A percentile compares a stretch with the other conserved stretches of the same genome.
Evolutionary conservation across 2,888 invertebrate genomes (phyloP).

Genomic region (Euzetes globulus): DNA sequence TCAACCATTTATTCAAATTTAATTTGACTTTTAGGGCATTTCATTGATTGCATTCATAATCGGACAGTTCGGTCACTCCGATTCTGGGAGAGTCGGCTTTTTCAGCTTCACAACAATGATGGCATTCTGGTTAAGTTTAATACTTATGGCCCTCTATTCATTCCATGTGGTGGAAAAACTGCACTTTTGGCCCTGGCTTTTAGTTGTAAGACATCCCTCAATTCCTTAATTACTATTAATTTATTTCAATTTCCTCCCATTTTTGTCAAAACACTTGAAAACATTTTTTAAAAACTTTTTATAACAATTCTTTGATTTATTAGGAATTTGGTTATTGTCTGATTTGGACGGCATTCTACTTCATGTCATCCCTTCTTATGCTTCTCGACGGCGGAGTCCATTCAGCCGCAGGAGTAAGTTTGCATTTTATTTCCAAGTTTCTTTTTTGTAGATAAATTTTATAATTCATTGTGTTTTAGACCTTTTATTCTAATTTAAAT

Average conservation of each 20-base stretch:
- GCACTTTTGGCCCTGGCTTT: constrained; percentile 76
- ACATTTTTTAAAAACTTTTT: constrained; percentile 7
- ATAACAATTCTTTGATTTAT: constrained; percentile 38
- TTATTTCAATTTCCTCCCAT: not conserved
- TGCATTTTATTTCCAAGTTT: not conserved
- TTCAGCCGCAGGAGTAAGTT: constrained; percentile 66
- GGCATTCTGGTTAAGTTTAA: constrained; percentile 75
- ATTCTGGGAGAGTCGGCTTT: constrained; percentile 57
- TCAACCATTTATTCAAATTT: constrained; percentile 10
- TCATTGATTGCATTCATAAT: constrained; percentile 66
- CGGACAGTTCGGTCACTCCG: constrained; percentile 58
- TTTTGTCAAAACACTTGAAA: too few species aligned
- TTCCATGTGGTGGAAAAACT: constrained; percentile 79
- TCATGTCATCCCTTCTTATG: constrained; percentile 65
- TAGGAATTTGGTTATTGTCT: constrained; percentile 66
- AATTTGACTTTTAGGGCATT: constrained; percentile 43
- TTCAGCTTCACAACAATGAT: constrained; percentile 72
- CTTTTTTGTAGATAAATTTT: too few species aligned
- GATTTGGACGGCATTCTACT: constrained; percentile 64
- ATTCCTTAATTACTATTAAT: constrained; percentile 10
- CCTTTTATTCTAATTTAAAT: too few species aligned
- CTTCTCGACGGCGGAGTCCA: constrained; percentile 55
- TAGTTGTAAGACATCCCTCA: constrained; percentile 55
- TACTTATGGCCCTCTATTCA: constrained; percentile 67
- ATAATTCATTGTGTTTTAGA: too few species aligned